Conservation (phyloP, 2,888 invertebrate species). For the Acanthosepion esculentum region DNA sequence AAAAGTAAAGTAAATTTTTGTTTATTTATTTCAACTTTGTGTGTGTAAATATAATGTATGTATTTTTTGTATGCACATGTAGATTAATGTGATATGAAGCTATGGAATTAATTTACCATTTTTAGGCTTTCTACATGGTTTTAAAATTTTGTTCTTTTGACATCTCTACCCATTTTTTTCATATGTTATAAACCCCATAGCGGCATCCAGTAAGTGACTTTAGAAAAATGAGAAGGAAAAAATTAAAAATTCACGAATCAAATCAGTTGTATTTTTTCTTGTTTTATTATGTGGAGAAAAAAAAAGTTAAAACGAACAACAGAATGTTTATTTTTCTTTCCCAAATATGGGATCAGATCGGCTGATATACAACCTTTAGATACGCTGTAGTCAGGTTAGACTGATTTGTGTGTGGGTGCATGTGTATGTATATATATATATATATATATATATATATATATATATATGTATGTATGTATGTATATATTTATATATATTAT, state of each 20-base stretch:
- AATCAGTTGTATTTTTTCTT: background rate
- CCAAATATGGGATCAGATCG: conserved; percentile 22
- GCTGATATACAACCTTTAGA: background rate
- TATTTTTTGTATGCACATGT: background rate
- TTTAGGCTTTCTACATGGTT: background rate
- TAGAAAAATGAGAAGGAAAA: background rate
- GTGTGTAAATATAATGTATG: conserved; percentile 9
- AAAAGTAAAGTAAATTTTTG: too few species aligned
- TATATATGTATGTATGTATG: background rate
- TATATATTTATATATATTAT: background rate
- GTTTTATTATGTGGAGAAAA: background rate
- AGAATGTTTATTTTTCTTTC: background rate
- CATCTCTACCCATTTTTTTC: background rate
- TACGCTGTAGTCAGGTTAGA: background rate
- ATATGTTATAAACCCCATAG: background rate
- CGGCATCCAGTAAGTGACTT: background rate
- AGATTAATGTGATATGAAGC: background rate
- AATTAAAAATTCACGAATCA: background rate
- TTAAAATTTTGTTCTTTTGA: background rate
- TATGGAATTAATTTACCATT: background rate
- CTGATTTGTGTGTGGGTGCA: background rate
- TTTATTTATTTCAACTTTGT: background rate
- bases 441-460: background rate
- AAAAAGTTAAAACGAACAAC: background rate
- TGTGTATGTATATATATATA: background rate